These are phyloP conservation scores for Nesogale talazaci DNA, from an alignment of 2,113 vertebrate genomes.

Conservation along the genomic window DNA sequence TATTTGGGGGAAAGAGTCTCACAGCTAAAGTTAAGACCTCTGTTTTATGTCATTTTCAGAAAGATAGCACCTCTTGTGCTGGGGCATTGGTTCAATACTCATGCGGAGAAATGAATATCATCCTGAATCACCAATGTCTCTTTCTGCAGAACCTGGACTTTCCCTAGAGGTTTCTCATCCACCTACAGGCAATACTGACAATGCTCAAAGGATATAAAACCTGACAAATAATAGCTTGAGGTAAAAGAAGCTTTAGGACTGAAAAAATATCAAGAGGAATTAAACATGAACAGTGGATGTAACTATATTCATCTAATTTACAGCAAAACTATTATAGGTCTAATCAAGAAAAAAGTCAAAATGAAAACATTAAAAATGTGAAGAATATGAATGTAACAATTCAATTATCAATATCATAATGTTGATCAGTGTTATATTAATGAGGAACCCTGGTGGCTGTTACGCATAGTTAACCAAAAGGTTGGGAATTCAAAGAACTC, in stretches of 20 bases:
- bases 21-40: slow-evolving; percentile 2
- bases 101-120: background rate
- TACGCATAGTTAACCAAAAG: background rate
- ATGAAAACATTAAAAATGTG: background rate
- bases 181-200: background rate
- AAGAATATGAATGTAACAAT: background rate
- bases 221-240: slow-evolving; percentile 41
- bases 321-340: background rate
- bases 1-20: background rate
- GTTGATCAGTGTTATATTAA: background rate
- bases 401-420: background rate
- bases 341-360: background rate
- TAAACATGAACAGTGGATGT: slow-evolving; percentile 41
- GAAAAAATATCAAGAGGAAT: slow-evolving; percentile 60
- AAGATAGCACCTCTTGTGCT: background rate
- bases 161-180: background rate
- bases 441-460: background rate
- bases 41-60: slow-evolving; percentile 57
- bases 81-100: background rate
- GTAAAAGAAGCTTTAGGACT: background rate
- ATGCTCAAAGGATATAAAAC: background rate
- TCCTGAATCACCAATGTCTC: background rate
- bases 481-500: background rate
- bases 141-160: background rate
- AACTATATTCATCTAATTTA: slow-evolving; percentile 25